Evolutionary conservation across 2,113 vertebrate species (phyloP).

Genomic region (Rousettus leschenaultii): DNA sequence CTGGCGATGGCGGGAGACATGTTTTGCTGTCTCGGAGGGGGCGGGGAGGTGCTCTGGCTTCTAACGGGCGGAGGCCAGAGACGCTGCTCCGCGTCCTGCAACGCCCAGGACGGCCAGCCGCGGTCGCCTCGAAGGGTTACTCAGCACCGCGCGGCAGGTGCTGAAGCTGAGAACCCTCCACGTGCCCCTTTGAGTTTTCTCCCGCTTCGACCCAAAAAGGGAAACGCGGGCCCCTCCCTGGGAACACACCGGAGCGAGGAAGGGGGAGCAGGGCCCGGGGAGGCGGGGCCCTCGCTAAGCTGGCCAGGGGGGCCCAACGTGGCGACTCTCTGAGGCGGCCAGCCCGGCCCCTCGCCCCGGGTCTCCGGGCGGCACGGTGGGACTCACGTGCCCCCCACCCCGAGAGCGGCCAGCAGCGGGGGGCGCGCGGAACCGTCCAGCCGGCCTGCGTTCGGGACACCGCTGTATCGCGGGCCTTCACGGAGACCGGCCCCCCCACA

Average conservation of each 20-base stretch:
- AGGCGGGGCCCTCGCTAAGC: neutral
- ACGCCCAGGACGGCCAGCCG: fast-evolving
- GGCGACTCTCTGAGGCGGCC: neutral
- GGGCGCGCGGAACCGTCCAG: neutral
- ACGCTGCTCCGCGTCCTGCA: fast-evolving
- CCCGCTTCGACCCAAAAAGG: neutral
- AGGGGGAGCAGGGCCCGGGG: fast-evolving
- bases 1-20: too few species aligned
- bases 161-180: neutral
- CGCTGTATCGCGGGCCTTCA: too few species aligned
- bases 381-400: too few species aligned
- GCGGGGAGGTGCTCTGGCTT: too few species aligned
- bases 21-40: neutral
- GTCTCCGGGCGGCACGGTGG: too few species aligned
- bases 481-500: too few species aligned
- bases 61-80: neutral
- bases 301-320: neutral
- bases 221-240: neutral
- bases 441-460: too few species aligned
- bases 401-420: fast-evolving
- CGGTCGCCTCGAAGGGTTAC: too few species aligned
- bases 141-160: fast-evolving
- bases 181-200: neutral
- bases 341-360: neutral
- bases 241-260: neutral